A percentile compares a stretch with the other conserved stretches of the same genome.
These are phyloP conservation scores for Brienomyrus longianalis DNA, from an alignment of 2,113 vertebrate species.

Conservation along the genomic window DNA sequence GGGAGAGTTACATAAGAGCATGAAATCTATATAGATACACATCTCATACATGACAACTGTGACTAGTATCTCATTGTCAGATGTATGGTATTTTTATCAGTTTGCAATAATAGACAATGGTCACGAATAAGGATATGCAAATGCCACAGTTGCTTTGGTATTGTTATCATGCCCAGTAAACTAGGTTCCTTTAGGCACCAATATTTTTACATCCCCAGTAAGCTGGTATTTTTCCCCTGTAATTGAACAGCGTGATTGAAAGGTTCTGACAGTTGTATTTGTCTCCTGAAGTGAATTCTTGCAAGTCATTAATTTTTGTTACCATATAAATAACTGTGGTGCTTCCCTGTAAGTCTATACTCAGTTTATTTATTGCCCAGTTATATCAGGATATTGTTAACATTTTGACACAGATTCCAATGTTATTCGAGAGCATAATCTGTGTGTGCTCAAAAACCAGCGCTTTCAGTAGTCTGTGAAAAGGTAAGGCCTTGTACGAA, in stretches of 20 bases:
- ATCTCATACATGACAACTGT: background rate
- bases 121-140: constrained; percentile 3
- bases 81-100: background rate
- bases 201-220: background rate
- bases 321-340: background rate
- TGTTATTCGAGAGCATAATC: background rate
- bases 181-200: background rate
- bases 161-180: background rate
- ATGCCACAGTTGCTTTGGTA: background rate
- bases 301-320: background rate
- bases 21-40: background rate
- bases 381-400: background rate
- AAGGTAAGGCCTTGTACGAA: background rate
- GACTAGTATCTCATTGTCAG: background rate
- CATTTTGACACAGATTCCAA: background rate
- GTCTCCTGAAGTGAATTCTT: background rate
- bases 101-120: background rate
- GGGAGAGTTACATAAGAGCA: background rate
- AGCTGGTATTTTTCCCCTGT: background rate
- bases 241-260: background rate
- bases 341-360: background rate
- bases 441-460: background rate
- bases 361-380: background rate
- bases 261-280: background rate
- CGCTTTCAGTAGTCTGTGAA: background rate